phyloP scores from a whole-genome alignment of 2,888 invertebrate genomes.

The Cantharis rustica region DNA sequence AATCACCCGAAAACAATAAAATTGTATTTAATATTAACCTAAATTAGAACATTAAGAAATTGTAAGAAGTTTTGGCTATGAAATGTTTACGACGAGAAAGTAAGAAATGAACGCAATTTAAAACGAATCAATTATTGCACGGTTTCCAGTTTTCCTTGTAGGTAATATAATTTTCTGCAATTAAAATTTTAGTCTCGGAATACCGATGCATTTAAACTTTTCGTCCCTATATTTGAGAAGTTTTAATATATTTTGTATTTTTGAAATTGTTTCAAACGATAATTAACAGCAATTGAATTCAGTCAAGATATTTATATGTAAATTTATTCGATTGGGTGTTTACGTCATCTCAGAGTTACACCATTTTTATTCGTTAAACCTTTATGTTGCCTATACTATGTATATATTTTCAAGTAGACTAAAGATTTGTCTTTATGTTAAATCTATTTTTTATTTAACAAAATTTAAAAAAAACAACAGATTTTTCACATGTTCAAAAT shows the following conservation, averaged over 20 bases:
- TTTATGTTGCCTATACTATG: not conserved
- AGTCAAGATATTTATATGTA: constrained; percentile 14
- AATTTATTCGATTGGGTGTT: constrained; percentile 20
- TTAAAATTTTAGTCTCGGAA: not conserved
- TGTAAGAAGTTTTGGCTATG: constrained; percentile 8
- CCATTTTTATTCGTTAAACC: not conserved
- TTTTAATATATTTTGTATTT: not conserved
- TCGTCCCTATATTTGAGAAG: not conserved
- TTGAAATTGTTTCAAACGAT: not conserved
- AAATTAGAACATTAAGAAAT: constrained; percentile 18
- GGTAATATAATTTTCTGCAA: not conserved
- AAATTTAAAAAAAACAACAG: not conserved
- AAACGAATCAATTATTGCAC: constrained; percentile 20
- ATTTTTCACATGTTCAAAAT: not conserved
- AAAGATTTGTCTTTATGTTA: not conserved
- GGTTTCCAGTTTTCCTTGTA: constrained; percentile 13
- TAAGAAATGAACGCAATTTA: constrained; percentile 13
- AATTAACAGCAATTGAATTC: constrained; percentile 9
- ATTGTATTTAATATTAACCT: constrained; percentile 13
- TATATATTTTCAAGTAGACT: not conserved
- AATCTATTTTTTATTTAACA: not conserved
- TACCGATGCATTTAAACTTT: not conserved
- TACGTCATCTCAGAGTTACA: constrained; percentile 21
- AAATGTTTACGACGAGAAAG: constrained; percentile 21
- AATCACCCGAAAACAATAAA: constrained; percentile 2